Evolutionary conservation across 2,113 vertebrate species (phyloP).

Genomic region (Lepus europaeus): DNA sequence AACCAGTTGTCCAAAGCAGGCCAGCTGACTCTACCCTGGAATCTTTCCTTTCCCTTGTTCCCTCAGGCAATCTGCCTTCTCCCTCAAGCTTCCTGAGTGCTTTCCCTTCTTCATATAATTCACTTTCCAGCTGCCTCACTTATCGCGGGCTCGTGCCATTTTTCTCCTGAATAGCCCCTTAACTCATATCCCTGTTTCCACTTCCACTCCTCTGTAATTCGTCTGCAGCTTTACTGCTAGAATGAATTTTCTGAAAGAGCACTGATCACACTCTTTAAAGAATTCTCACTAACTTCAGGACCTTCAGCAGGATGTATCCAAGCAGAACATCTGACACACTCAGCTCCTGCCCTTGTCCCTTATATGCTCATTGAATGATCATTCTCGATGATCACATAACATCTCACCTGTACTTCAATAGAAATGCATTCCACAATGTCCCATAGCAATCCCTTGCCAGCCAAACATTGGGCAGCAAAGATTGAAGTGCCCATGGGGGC

Average conservation of each 20-base stretch:
- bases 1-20: background rate
- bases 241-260: constrained; percentile 4
- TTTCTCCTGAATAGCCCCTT: background rate
- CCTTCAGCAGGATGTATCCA: background rate
- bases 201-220: background rate
- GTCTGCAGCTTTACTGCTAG: background rate
- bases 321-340: background rate
- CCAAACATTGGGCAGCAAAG: background rate
- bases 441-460: background rate
- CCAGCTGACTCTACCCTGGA: background rate
- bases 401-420: background rate
- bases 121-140: background rate
- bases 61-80: background rate
- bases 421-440: background rate
- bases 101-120: background rate
- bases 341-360: background rate
- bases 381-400: background rate
- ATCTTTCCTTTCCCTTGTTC: background rate
- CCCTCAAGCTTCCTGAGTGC: background rate
- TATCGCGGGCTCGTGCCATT: background rate
- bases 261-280: background rate
- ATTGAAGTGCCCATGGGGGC: background rate
- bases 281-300: background rate
- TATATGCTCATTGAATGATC: background rate
- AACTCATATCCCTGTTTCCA: background rate